phyloP scores from a whole-genome alignment of 2,113 vertebrate species.

The Athene noctua region DNA sequence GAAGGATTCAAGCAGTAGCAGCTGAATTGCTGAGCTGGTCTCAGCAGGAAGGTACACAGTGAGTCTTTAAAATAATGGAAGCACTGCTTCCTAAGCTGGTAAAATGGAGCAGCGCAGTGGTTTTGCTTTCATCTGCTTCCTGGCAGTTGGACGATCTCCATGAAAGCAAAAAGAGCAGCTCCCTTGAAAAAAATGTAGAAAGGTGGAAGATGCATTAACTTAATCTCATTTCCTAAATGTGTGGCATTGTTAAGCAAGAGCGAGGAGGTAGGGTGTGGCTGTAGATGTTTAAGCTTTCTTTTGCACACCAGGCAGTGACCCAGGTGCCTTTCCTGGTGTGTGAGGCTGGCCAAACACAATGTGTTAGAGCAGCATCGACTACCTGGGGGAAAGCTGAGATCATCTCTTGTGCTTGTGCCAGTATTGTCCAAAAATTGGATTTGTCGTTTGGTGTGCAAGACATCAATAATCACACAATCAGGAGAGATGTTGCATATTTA shows the following conservation, averaged over 20 bases:
- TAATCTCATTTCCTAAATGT: background rate
- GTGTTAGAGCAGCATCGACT: background rate
- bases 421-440: too few relatives aligned
- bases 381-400: too few relatives aligned
- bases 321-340: background rate
- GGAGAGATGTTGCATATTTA: too few relatives aligned
- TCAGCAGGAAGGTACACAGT: background rate
- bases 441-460: too few relatives aligned
- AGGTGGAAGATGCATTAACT: background rate
- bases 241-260: background rate
- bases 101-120: background rate
- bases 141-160: background rate
- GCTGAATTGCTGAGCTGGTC: background rate
- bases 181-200: background rate
- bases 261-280: background rate
- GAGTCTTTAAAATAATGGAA: background rate
- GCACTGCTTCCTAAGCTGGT: background rate
- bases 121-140: background rate
- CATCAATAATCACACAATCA: too few relatives aligned
- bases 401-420: too few relatives aligned
- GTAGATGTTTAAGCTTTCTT: background rate
- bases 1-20: background rate
- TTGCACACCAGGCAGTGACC: rapidly evolving
- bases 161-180: background rate
- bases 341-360: background rate